Conservation (phyloP, 2,113 vertebrate genomes). For the Aphelocoma coerulescens region DNA sequence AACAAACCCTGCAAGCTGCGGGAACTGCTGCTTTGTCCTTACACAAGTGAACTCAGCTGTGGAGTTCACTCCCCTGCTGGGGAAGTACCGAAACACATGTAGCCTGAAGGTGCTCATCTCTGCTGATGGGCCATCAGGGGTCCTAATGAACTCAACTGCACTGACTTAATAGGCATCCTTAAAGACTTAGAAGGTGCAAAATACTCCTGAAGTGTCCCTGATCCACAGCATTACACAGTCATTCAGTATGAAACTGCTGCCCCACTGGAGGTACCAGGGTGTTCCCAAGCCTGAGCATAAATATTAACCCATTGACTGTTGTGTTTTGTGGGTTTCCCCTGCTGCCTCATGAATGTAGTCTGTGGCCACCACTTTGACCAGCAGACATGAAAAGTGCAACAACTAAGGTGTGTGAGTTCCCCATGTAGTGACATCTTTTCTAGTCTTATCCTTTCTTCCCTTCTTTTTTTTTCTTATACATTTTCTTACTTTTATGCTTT, state of each 20-base stretch:
- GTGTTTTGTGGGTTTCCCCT: neutral
- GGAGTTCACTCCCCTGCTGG: too few species aligned
- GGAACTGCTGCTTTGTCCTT: neutral
- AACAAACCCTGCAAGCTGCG: neutral
- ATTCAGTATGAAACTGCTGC: neutral
- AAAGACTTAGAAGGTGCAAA: neutral
- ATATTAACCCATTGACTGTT: neutral
- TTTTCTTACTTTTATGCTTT: neutral
- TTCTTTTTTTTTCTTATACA: neutral
- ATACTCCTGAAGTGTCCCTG: neutral
- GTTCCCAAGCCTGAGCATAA: neutral
- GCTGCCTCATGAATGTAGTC: neutral
- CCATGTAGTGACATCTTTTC: neutral
- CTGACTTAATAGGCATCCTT: too few species aligned
- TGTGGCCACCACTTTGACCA: neutral
- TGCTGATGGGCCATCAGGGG: neutral
- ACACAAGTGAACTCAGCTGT: neutral
- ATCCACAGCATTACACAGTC: neutral
- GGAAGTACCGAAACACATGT: accelerated
- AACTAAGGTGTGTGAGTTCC: neutral
- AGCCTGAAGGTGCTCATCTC: neutral
- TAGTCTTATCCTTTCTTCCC: neutral
- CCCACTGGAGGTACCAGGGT: neutral
- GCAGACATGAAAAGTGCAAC: neutral
- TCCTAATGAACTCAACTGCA: neutral